A percentile compares a stretch with the other conserved stretches of the same genome.
Evolutionary conservation across 2,888 invertebrate genomes (phyloP).

Genomic region (Candidula unifasciata): DNA sequence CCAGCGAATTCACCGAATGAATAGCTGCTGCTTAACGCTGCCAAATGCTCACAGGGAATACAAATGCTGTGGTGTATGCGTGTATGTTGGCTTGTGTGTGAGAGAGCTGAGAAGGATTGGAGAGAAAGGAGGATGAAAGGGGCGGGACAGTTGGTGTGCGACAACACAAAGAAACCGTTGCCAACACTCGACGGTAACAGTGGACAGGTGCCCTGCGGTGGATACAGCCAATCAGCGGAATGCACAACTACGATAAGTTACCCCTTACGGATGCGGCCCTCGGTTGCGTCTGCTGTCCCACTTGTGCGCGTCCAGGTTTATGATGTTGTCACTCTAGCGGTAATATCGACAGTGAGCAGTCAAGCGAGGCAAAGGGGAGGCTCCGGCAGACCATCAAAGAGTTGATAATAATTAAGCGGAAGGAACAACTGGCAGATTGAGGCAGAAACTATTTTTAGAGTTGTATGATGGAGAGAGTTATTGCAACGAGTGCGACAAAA

Average conservation of each 20-base stretch:
- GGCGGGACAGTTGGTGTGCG: background rate
- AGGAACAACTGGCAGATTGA: too few relatives aligned
- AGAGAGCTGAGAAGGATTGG: background rate
- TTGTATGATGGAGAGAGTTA: too few relatives aligned
- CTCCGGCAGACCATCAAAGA: too few relatives aligned
- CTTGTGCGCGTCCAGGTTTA: too few relatives aligned
- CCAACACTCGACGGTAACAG: background rate
- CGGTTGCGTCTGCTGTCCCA: too few relatives aligned
- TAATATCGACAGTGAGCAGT: background rate
- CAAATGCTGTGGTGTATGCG: background rate
- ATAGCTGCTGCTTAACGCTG: too few relatives aligned
- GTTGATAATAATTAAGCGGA: too few relatives aligned
- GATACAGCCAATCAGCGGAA: conserved; percentile 32
- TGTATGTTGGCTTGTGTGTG: background rate
- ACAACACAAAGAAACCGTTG: background rate
- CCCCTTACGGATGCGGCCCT: too few relatives aligned
- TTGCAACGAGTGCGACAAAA: too few relatives aligned
- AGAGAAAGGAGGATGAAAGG: background rate
- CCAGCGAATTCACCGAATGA: too few relatives aligned
- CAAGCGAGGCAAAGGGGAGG: background rate
- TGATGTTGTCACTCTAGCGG: background rate
- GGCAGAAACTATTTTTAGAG: too few relatives aligned
- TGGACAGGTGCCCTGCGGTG: conserved; percentile 4
- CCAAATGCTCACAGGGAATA: too few relatives aligned
- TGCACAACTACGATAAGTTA: background rate